Conservation (phyloP, 2,888 invertebrate genomes). For the Cyrtodaria siliqua region DNA sequence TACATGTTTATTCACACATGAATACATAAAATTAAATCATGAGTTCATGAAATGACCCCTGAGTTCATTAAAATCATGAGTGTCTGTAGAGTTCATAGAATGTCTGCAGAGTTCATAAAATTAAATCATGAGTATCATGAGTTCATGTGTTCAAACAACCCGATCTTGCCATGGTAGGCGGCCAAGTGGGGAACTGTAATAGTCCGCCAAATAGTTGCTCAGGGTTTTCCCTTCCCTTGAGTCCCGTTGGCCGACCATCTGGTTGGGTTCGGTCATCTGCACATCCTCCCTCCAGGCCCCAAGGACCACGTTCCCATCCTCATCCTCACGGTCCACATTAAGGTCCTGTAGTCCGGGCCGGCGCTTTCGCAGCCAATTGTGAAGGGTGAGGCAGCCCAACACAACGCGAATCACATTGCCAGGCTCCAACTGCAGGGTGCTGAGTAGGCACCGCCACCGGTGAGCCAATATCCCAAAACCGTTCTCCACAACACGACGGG, state of each 20-base stretch:
- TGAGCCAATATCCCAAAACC: constrained; percentile 3
- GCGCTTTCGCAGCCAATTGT: constrained; percentile 4
- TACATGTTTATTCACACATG: too few species aligned
- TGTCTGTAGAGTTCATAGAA: too few species aligned
- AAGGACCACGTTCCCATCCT: constrained; percentile 4
- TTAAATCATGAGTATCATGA: constrained; percentile 9
- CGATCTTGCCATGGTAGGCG: constrained; percentile 5
- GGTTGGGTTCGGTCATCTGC: constrained; percentile 4
- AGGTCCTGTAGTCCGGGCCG: constrained; percentile 9
- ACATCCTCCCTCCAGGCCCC: constrained; percentile 10
- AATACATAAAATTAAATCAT: too few species aligned
- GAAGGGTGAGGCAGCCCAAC: constrained; percentile 7
- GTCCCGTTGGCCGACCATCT: neutral
- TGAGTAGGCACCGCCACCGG: constrained; percentile 7
- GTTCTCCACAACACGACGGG: constrained; percentile 5
- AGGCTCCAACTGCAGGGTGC: constrained; percentile 1
- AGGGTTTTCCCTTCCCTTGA: constrained; percentile 1
- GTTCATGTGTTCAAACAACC: constrained; percentile 13
- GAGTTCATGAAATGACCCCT: neutral
- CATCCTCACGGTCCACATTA: constrained; percentile 12
- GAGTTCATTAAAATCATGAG: neutral
- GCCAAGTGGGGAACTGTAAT: constrained; percentile 1
- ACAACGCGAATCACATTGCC: constrained; percentile 8
- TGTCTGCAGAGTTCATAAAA: constrained; percentile 9
- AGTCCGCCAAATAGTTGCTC: constrained; percentile 11